Percentiles rank a stretch among this genome's conserved stretches.
These are phyloP conservation scores for Stenodera caucasica DNA, from an alignment of 2,888 invertebrate genomes.

Conservation along the genomic window DNA sequence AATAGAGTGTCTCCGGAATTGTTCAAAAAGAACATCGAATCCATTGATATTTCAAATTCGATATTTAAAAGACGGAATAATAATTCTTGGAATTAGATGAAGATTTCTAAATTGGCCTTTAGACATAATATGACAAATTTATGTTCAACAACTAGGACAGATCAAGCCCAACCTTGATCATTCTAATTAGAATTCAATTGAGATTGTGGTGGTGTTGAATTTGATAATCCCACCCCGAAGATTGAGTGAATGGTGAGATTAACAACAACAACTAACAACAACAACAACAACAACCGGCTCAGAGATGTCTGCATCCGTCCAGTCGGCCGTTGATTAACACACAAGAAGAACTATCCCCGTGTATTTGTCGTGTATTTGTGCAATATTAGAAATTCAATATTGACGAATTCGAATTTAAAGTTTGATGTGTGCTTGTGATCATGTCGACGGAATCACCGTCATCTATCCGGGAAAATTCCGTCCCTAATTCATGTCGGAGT, in stretches of 20 bases:
- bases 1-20: too few relatives aligned
- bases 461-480: conserved; percentile 16
- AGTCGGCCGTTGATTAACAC: conserved; percentile 46
- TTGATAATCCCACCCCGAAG: conserved; percentile 45
- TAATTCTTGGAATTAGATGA: neutral
- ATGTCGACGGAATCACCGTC: conserved; percentile 22
- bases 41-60: too few relatives aligned
- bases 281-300: conserved; percentile 31
- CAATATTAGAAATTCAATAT: too few relatives aligned
- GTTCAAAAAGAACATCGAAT: too few relatives aligned
- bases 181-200: conserved; percentile 16
- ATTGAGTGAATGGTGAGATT: conserved; percentile 47
- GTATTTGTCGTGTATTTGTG: conserved; percentile 25
- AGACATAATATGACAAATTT: conserved; percentile 18
- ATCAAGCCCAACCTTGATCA: conserved; percentile 29
- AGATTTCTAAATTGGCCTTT: neutral
- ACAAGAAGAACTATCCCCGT: conserved; percentile 43
- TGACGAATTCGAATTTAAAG: neutral
- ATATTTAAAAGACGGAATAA: too few relatives aligned
- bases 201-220: conserved; percentile 29
- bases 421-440: conserved; percentile 26
- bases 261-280: conserved; percentile 5
- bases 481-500: conserved; percentile 11
- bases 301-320: conserved; percentile 41
- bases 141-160: conserved; percentile 28